phyloP scores from a whole-genome alignment of 2,888 invertebrate species.

The Eristalinus sepulchralis region DNA sequence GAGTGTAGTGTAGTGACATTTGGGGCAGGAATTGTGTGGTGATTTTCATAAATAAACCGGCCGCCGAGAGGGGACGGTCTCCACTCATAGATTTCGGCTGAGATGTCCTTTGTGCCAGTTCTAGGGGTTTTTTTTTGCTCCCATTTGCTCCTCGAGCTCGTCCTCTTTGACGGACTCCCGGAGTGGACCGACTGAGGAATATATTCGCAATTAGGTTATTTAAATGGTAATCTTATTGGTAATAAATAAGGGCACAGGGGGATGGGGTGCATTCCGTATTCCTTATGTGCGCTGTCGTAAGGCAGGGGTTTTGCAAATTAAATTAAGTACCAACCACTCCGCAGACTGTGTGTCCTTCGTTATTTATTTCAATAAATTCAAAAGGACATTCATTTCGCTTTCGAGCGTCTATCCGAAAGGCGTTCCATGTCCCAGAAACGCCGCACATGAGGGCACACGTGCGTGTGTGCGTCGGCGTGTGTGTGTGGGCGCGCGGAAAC shows the following conservation, averaged over 20 bases:
- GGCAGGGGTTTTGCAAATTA: conserved; percentile 31
- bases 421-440: neutral
- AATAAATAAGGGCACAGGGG: conserved; percentile 33
- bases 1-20: conserved; percentile 27
- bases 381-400: conserved; percentile 43
- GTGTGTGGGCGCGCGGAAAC: too few species aligned
- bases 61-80: neutral
- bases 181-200: neutral
- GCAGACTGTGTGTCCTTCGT: neutral
- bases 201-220: conserved; percentile 63
- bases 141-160: neutral
- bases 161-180: conserved; percentile 34
- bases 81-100: neutral
- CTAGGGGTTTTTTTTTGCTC: neutral
- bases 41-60: conserved; percentile 60
- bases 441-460: neutral
- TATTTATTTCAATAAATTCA: conserved; percentile 58
- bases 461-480: neutral
- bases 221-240: conserved; percentile 64
- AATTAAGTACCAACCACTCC: conserved; percentile 46
- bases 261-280: neutral
- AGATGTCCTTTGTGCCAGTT: neutral
- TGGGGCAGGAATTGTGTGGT: conserved; percentile 12
- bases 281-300: conserved; percentile 8
- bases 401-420: conserved; percentile 27